Evolutionary conservation across 1,140 invertebrate genomes (phyloP).

Genomic region (Euura lappo): DNA sequence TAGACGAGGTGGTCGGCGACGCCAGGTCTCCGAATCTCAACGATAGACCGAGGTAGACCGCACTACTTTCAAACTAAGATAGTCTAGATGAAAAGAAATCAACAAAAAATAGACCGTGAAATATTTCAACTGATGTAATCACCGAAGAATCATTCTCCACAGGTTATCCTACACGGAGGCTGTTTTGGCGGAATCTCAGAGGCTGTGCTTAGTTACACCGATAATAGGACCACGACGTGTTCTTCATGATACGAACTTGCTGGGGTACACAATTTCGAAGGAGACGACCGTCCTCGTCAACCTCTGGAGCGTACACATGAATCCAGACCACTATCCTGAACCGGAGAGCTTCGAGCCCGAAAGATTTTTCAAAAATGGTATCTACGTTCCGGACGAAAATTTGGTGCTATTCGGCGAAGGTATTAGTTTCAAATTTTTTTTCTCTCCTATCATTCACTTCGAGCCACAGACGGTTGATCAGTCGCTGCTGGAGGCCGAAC

Average conservation of each 20-base stretch:
- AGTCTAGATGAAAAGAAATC: background rate
- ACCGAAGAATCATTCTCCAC: constrained; percentile 35
- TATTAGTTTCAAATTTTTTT: constrained; percentile 31
- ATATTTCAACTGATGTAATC: constrained; percentile 21
- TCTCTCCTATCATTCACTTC: background rate
- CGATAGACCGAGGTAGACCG: constrained; percentile 54
- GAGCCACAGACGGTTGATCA: too few species aligned
- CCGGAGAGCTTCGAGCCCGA: constrained; percentile 76
- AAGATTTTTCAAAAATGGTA: constrained; percentile 65
- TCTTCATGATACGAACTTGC: constrained; percentile 64
- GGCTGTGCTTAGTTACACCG: constrained; percentile 68
- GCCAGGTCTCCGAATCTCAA: constrained; percentile 47
- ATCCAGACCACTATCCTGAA: constrained; percentile 69
- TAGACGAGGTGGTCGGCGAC: constrained; percentile 62
- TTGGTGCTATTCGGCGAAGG: constrained; percentile 75
- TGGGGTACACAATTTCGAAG: constrained; percentile 72
- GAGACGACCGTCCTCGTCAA: constrained; percentile 70
- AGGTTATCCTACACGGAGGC: constrained; percentile 71
- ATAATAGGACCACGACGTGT: constrained; percentile 73
- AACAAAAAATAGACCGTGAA: too few species aligned
- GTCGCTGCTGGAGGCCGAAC: background rate
- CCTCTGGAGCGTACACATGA: constrained; percentile 68
- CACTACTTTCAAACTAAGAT: background rate
- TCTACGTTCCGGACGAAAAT: constrained; percentile 54
- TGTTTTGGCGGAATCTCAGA: constrained; percentile 69